phyloP scores from a whole-genome alignment of 2,888 invertebrate genomes.

The Bombylius major region DNA sequence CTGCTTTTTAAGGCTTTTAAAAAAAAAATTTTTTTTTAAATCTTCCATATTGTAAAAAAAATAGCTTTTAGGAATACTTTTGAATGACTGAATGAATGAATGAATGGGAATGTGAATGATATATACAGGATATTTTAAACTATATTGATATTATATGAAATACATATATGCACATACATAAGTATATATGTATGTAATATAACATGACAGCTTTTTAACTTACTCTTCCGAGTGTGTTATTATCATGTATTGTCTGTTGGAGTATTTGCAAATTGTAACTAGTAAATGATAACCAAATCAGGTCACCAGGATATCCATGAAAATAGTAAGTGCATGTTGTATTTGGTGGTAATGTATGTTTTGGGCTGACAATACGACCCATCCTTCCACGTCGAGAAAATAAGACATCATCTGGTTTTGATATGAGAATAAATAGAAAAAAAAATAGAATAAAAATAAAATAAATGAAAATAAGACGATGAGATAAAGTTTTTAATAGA shows the following conservation, averaged over 20 bases:
- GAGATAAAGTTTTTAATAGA: too few relatives aligned
- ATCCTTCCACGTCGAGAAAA: conserved; percentile 50
- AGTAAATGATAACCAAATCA: conserved; percentile 78
- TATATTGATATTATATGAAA: not conserved
- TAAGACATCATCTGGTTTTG: conserved; percentile 32
- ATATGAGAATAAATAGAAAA: not conserved
- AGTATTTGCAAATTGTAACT: conserved; percentile 71
- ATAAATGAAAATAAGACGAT: too few relatives aligned
- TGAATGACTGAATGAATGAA: conserved; percentile 16
- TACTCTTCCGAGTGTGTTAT: conserved; percentile 37
- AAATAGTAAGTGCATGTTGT: conserved; percentile 80
- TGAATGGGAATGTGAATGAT: conserved; percentile 23
- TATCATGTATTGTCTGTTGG: conserved; percentile 46
- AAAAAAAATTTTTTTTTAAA: too few relatives aligned
- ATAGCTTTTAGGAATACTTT: not conserved
- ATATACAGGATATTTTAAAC: not conserved
- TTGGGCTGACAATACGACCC: conserved; percentile 62
- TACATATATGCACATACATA: not conserved
- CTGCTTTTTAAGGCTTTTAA: too few relatives aligned
- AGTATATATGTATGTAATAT: not conserved
- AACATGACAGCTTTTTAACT: conserved; percentile 18
- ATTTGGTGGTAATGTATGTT: conserved; percentile 73
- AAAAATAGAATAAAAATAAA: too few relatives aligned
- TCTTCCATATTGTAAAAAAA: conserved; percentile 1
- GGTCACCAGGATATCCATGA: conserved; percentile 63